Evolutionary conservation across 2,113 vertebrate species (phyloP).

Genomic region (Boulengeromyrus knoepffleri): DNA sequence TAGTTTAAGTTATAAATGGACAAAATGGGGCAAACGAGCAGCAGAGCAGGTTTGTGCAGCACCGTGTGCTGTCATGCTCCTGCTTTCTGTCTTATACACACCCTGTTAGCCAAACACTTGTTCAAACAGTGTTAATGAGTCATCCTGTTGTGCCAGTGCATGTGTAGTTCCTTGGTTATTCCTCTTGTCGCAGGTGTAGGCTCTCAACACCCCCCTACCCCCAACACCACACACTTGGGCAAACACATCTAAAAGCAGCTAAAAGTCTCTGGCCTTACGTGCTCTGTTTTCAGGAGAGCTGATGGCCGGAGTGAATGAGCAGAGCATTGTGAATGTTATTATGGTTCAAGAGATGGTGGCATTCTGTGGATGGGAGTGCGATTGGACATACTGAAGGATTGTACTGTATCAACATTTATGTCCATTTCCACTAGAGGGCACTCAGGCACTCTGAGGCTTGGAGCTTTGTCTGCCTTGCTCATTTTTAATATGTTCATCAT

Average conservation of each 20-base stretch:
- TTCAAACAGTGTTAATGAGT: constrained; percentile 62
- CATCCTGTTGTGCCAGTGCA: constrained; percentile 39
- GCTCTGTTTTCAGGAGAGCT: background rate
- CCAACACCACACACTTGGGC: background rate
- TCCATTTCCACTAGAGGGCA: background rate
- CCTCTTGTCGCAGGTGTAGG: background rate
- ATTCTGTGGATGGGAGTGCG: background rate
- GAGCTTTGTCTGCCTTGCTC: background rate
- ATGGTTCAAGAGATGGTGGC: background rate
- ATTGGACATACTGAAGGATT: background rate
- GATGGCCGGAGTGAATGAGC: background rate
- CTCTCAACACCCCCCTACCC: background rate
- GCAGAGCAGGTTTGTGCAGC: background rate
- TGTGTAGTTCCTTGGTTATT: background rate
- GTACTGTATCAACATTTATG: background rate
- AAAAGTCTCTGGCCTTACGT: background rate
- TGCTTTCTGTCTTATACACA: background rate
- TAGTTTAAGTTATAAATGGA: background rate
- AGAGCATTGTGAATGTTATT: background rate
- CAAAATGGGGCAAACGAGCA: background rate
- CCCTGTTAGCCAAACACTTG: constrained; percentile 49
- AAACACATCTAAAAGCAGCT: background rate
- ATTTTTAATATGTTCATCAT: background rate
- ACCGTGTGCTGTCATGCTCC: background rate
- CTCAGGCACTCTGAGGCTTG: background rate